Evolutionary conservation across 35 echinoderm and acorn worm species (phyloP).

Genomic region (Patiria miniata): DNA sequence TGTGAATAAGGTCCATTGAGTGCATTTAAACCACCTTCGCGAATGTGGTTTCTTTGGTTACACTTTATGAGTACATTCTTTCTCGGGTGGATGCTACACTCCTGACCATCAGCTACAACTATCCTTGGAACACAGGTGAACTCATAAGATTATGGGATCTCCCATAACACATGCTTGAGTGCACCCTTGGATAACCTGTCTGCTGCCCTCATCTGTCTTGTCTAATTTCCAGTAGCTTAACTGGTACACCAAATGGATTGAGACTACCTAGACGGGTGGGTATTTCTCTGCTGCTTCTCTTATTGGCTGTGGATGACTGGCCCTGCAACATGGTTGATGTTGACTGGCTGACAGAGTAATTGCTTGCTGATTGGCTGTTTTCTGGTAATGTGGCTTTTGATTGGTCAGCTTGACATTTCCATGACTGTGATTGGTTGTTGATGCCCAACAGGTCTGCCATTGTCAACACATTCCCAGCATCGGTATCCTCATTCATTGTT

Average conservation of each 20-base stretch:
- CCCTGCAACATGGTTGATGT: not conserved
- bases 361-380: too few species aligned
- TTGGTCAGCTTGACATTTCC: not conserved
- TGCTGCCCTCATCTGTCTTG: not conserved
- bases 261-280: conserved; percentile 11
- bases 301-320: too few species aligned
- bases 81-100: too few species aligned
- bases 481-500: not conserved
- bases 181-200: too few species aligned
- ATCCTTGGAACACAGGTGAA: too few species aligned
- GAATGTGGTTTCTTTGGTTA: too few species aligned
- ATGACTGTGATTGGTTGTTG: not conserved
- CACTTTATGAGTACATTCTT: too few species aligned
- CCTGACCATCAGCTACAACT: too few species aligned
- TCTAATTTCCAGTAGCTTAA: conserved; percentile 17
- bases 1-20: too few species aligned
- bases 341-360: not conserved
- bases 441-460: not conserved
- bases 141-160: too few species aligned
- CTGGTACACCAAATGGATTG: conserved; percentile 38
- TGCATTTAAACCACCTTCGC: too few species aligned
- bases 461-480: not conserved
- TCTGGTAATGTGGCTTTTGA: not conserved
- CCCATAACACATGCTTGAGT: too few species aligned
- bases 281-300: not conserved